Conservation (phyloP, 2,113 vertebrate genomes). For the Nesogale talazaci region DNA sequence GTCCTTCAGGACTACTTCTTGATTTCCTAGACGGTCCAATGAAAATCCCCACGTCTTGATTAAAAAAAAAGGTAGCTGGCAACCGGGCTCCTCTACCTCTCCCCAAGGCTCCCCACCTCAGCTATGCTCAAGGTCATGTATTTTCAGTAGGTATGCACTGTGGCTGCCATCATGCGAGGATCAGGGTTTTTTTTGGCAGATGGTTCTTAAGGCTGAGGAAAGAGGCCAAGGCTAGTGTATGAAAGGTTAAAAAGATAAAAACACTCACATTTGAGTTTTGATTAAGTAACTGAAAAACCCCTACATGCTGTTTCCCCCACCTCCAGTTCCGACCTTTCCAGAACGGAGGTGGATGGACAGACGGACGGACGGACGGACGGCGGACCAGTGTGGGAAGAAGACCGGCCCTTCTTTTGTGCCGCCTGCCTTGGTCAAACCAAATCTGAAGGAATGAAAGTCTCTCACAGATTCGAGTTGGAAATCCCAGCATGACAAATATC, state of each 20-base stretch:
- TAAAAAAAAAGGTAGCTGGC: conserved; percentile 59
- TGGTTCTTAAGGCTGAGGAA: conserved; percentile 83
- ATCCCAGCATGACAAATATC: conserved; percentile 80
- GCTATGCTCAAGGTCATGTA: conserved; percentile 50
- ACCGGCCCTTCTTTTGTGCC: conserved; percentile 59
- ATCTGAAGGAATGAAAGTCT: conserved; percentile 77
- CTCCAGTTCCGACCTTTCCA: conserved; percentile 77
- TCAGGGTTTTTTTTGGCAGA: conserved; percentile 75
- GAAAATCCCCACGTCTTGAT: conserved; percentile 40
- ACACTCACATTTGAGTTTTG: conserved; percentile 80
- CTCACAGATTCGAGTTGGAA: conserved; percentile 69
- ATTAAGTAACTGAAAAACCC: conserved; percentile 79
- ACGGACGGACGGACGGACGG: too few species aligned
- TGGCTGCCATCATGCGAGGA: conserved; percentile 76
- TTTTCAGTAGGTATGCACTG: conserved; percentile 68
- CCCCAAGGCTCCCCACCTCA: conserved; percentile 56
- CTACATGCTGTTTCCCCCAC: conserved; percentile 71
- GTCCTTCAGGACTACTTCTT: conserved; percentile 70
- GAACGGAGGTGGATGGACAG: conserved; percentile 70
- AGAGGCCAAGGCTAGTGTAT: conserved; percentile 81
- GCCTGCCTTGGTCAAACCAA: conserved; percentile 76
- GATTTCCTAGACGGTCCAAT: conserved; percentile 62
- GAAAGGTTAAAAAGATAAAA: conserved; percentile 82
- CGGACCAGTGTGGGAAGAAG: conserved; percentile 69
- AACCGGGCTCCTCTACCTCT: conserved; percentile 34